A percentile compares a stretch with the other conserved stretches of the same genome.
Conservation (phyloP, 2,113 vertebrate genomes). For the Himantopus leucocephalus region DNA sequence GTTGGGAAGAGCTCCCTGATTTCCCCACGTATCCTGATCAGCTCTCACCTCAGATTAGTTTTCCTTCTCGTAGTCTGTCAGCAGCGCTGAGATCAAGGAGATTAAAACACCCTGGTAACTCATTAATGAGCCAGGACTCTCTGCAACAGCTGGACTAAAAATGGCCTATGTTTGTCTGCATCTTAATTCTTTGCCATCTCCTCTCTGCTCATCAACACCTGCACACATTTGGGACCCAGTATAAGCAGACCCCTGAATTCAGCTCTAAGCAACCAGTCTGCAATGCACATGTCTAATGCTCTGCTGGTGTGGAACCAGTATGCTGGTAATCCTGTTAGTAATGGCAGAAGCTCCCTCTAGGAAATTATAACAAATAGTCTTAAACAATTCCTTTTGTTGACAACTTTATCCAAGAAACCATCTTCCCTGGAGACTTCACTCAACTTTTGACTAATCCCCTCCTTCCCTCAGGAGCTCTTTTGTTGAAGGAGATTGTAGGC, state of each 20-base stretch:
- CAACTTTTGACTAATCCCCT: conserved; percentile 70
- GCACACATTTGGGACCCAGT: conserved; percentile 18
- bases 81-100: conserved; percentile 16
- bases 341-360: conserved; percentile 50
- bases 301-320: conserved; percentile 46
- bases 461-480: conserved; percentile 68
- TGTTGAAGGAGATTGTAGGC: conserved; percentile 61
- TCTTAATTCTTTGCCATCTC: conserved; percentile 13
- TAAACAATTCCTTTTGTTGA: conserved; percentile 73
- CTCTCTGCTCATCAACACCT: conserved; percentile 41
- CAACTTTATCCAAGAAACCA: conserved; percentile 72
- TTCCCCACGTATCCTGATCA: neutral
- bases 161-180: neutral
- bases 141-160: conserved; percentile 43
- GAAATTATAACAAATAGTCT: conserved; percentile 68
- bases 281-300: conserved; percentile 44
- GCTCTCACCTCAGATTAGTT: conserved; percentile 5
- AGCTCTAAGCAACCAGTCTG: conserved; percentile 46
- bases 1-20: neutral
- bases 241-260: conserved; percentile 36
- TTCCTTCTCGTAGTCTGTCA: conserved; percentile 28
- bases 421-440: conserved; percentile 70
- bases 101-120: conserved; percentile 20
- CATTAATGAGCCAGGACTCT: neutral
- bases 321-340: conserved; percentile 63